Conservation (phyloP, 2,113 vertebrate species). For the Bubo scandiacus region DNA sequence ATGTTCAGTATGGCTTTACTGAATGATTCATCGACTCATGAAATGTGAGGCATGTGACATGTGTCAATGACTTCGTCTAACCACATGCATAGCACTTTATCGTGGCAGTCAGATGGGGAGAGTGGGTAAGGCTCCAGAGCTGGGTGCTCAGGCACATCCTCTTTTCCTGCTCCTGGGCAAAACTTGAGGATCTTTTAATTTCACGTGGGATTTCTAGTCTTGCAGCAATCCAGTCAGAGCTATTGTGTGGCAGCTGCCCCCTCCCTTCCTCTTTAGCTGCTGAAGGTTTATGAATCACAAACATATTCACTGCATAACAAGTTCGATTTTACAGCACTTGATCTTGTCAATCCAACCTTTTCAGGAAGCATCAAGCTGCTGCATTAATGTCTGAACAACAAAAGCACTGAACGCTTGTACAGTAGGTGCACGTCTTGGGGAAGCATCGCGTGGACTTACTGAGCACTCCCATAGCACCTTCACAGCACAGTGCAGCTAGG, state of each 20-base stretch:
- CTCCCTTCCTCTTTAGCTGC: neutral
- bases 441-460: neutral
- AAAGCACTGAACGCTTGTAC: neutral
- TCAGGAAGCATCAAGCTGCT: neutral
- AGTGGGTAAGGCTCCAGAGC: neutral
- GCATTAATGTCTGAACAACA: neutral
- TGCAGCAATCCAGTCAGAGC: neutral
- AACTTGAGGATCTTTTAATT: neutral
- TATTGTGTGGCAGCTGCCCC: neutral
- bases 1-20: neutral
- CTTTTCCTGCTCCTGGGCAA: neutral
- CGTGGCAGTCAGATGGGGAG: neutral
- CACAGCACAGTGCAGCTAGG: neutral
- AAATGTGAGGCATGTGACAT: neutral
- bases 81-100: neutral
- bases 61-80: neutral
- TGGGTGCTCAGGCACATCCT: neutral
- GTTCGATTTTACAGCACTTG: neutral
- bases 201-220: neutral
- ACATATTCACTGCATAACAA: neutral
- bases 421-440: neutral
- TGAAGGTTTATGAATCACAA: neutral
- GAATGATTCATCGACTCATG: neutral
- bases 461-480: neutral
- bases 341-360: conserved; percentile 4